Base-by-base conservation (phyloP, 2,888 invertebrate species). In the Rhabditoides inermis region DNA sequence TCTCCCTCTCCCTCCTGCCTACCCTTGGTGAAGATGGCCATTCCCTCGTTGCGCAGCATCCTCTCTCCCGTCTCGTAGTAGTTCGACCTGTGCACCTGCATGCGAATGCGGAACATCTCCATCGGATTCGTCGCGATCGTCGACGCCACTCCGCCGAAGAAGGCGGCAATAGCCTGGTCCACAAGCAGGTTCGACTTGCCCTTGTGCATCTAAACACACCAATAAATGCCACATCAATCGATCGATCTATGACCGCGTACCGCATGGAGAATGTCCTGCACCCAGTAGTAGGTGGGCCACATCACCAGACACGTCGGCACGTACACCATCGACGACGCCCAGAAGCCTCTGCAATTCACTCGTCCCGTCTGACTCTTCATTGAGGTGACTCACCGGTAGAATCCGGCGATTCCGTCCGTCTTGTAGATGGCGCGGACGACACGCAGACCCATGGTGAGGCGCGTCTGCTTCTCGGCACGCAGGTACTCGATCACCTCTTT, bases 101-200 rank as follows among this genome's bases (percentile, higher is more conserved):
- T 49, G 35, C 68, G 51, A 37, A 65, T 60, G n/a, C 65, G 58
- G 54, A 65, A 58, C 51, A 65, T 41, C 46, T 65, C 68, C 60
- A 65, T 60, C 25, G 65, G 68, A 53, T 68, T 65, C 7, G 68
- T 68, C 23, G 58, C 59, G 0, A 63, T 23, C 1, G 68, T 64
- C 15, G 63, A 56, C 15, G 53, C 44, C 27, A 56, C 49, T 32
- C 65, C 65, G 27, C 65, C 68, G 20, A 63, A n/a, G 2, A 50
- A 53, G 6, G 65, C 68, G 5, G 68, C 61, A 3, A 60, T 28
- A 3, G 61, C 63, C 36, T 68, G 68, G 44, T 61, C 61, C 36
- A 58, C 28, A 3, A 67, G 55, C 12, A 68, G 48, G 22, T 25
- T 30, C 5, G 18, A 15, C 32, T 15, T 32, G 10, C 7, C 32